Conservation (phyloP, 2,797 vertebrate genomes). For the Acanthurus tractus region DNA sequence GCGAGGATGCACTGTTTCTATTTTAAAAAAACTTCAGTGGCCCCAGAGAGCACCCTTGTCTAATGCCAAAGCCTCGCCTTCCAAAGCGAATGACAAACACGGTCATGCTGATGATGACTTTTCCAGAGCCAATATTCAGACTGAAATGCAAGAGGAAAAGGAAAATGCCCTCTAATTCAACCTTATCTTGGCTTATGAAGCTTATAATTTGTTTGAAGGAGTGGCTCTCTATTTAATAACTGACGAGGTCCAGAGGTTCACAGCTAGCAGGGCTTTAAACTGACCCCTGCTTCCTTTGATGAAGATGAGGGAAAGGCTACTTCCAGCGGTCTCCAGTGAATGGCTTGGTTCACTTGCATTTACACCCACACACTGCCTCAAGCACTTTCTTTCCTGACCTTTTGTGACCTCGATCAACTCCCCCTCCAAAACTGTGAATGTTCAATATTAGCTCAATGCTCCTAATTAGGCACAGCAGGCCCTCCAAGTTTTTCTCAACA, state of each 20-base stretch:
- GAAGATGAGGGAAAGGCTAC: slow-evolving; percentile 13
- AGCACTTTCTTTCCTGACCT: slow-evolving; percentile 36
- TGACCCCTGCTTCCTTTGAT: slow-evolving; percentile 30
- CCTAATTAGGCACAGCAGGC: neutral
- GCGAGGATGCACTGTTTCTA: slow-evolving; percentile 25
- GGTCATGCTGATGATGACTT: slow-evolving; percentile 32
- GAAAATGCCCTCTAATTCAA: slow-evolving; percentile 43
- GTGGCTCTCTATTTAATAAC: slow-evolving; percentile 39
- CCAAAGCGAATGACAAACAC: slow-evolving; percentile 24
- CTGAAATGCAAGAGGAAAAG: slow-evolving; percentile 21
- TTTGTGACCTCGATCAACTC: neutral
- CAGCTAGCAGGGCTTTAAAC: slow-evolving; percentile 34
- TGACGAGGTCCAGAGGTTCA: slow-evolving; percentile 46
- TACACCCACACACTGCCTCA: neutral
- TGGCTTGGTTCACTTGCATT: slow-evolving; percentile 31
- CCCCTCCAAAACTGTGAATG: neutral
- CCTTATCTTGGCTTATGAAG: slow-evolving; percentile 47
- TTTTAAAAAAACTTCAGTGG: slow-evolving; percentile 21
- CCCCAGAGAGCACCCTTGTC: slow-evolving; percentile 1
- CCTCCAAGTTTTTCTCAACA: neutral
- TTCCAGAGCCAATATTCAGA: slow-evolving; percentile 48
- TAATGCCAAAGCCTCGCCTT: slow-evolving; percentile 23
- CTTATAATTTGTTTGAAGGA: slow-evolving; percentile 55
- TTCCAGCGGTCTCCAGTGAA: slow-evolving; percentile 28
- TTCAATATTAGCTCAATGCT: neutral